A percentile compares a stretch with the other conserved stretches of the same genome.
Conservation (phyloP, 2,113 vertebrate genomes). For the Pseudorectes ferrugineus region DNA sequence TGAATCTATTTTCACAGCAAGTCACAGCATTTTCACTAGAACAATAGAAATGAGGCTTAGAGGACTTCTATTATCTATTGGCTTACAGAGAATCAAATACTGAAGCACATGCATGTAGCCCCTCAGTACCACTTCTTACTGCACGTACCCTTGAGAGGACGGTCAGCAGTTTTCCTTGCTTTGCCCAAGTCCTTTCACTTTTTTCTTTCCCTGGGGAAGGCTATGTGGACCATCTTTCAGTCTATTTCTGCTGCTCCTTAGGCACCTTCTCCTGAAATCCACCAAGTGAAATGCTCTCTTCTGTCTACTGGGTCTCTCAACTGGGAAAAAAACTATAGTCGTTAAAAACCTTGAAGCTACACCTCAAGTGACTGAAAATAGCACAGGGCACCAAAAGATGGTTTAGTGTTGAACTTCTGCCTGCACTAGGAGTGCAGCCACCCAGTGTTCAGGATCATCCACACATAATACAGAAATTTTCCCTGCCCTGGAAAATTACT, state of each 20-base stretch:
- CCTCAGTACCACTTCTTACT: background rate
- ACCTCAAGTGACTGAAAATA: background rate
- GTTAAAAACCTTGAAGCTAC: background rate
- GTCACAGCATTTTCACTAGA: background rate
- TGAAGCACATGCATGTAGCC: rapidly evolving
- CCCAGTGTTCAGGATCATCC: background rate
- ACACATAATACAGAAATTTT: background rate
- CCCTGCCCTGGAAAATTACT: background rate
- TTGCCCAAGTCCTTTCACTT: background rate
- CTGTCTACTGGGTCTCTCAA: background rate
- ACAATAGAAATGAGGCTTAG: background rate
- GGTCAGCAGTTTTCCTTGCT: background rate
- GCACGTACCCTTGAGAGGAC: background rate
- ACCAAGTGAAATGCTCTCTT: background rate
- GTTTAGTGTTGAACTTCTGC: background rate
- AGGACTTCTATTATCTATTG: background rate
- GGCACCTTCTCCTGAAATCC: background rate
- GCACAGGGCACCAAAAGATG: background rate
- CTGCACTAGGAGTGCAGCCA: background rate
- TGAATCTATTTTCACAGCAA: background rate
- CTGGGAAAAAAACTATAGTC: background rate
- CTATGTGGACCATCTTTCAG: background rate
- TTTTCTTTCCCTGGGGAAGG: background rate
- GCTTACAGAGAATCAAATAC: background rate
- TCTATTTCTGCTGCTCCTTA: background rate